phyloP scores from a whole-genome alignment of 2,888 invertebrate genomes.

The Eueremaeus valkanovi region DNA sequence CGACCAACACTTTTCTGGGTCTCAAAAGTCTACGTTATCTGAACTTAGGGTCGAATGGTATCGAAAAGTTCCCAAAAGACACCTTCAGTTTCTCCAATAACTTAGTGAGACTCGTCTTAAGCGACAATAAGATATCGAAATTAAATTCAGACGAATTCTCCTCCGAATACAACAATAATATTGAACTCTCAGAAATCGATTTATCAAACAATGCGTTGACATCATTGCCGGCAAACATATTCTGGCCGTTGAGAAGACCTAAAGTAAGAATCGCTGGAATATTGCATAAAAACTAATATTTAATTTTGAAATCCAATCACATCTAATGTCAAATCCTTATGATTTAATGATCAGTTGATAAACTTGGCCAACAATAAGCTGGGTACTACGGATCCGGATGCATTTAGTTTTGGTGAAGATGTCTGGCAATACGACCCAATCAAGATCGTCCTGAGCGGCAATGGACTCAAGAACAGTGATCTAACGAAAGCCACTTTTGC shows the following conservation, averaged over 20 bases:
- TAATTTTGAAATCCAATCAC: too few relatives aligned
- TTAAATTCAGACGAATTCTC: constrained; percentile 28
- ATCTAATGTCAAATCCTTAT: too few relatives aligned
- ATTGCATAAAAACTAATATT: too few relatives aligned
- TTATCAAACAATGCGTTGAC: constrained; percentile 22
- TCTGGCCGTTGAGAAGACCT: constrained; percentile 28
- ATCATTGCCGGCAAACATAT: constrained; percentile 18
- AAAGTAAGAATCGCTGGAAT: too few relatives aligned
- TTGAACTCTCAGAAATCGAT: constrained; percentile 22
- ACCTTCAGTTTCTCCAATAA: constrained; percentile 9
- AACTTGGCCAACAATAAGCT: constrained; percentile 32
- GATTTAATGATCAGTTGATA: too few relatives aligned
- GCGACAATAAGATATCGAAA: constrained; percentile 20
- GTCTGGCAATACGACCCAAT: constrained; percentile 1
- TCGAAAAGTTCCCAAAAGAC: constrained; percentile 23
- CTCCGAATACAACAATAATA: constrained; percentile 37
- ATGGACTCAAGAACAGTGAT: constrained; percentile 7
- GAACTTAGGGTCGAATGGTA: constrained; percentile 6
- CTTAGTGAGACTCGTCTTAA: constrained; percentile 30
- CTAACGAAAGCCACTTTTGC: background rate
- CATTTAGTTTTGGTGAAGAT: constrained; percentile 30
- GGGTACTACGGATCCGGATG: background rate
- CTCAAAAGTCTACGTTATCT: constrained; percentile 15
- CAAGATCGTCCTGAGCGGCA: background rate
- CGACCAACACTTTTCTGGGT: constrained; percentile 13